Base-by-base conservation (phyloP, 1,140 invertebrate species). In the Schlechtendalia chinensis region DNA sequence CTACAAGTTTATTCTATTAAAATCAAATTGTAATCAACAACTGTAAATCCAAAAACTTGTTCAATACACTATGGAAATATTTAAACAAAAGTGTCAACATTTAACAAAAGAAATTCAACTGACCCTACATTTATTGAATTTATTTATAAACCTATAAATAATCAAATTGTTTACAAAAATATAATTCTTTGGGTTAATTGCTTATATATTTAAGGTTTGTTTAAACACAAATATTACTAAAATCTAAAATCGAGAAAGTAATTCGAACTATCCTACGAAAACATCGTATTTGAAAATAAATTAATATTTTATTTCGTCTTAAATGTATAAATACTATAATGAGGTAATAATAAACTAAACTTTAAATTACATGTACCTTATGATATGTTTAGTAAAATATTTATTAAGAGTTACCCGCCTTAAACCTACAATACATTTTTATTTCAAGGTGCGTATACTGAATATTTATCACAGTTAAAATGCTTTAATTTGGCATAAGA, bases 401-500 rank as follows among this genome's bases (percentile, higher is more conserved):
- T 50, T 27, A 17, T 27, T 24, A 27, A 27, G 50, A 47, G 45
- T 8, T 67, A 69, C n/a, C 39, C 39, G 19, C 16, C 47, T 50
- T 19, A 12, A 19, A 71, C 22, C 14, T 50, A 71, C 14, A 53
- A 27, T 50, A 53, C 1, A 45, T 19, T 45, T 45, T 45, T 45
- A 14, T 24, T 69, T 19, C 6, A 2, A 16, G 53, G n/a, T 69
- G n/a, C 14, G 22, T 79, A 79, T 79, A 79, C 74, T 63, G 74
- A 61, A 16, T 53, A 79, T 45, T 29, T 79, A 79, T 79, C 74
- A 79, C 74, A 79, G 74, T 27, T 79, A 24, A 47, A 17, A 59
- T 39, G 17, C 58, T 79, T 79, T 12, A 79, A 39, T 79, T 79
- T 79, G 56, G 74, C 56, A 47, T 47, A 79, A 79, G 74, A 45